Base-by-base conservation (phyloP, 2,113 vertebrate species). In the Tichodroma muraria region DNA sequence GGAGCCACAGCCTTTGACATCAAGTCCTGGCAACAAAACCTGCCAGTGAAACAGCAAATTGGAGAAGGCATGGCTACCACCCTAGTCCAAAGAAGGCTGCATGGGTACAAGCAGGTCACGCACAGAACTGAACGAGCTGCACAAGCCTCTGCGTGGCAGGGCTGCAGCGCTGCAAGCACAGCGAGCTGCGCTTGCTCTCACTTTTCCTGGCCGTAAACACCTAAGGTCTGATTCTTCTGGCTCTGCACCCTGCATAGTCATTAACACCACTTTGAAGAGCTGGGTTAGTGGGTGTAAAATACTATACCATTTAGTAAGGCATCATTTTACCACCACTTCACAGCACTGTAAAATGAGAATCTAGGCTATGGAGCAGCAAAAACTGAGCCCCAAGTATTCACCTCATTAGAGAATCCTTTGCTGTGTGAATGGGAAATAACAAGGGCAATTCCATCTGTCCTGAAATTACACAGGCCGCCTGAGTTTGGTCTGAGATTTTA, bases 241-340 rank as follows among this genome's bases (percentile, higher is more conserved):
- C 75, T 92, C 79, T 77, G 22, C 40, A 6, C n/a, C 64, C 52
- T 53, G n/a, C 4, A 1, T 79, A 47, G 52, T 92, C 89, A 87
- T 91, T 85, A 87, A 61, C 50, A 8, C 21, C 0, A 0, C 54
- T 85, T 84, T 83, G 78, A 85, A 91, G 73, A 56, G 47, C 37
- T 85, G 73, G 66, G 81, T 71, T 88, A 78, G 85, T 44, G 85
- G 30, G 42, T 91, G 71, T 78, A 94, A 95, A 94, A 97, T 68
- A 65, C 79, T 73, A n/a, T n/a, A 47, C 50, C 71, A 59, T 77
- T 95, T 73, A 88, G 47, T 73, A 88, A 77, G 52, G 37, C 44
- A 71, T 47, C 81, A 37, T 85, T 94, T 91, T 82, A 70, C 59
- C 54, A 69, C 45, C 53, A 57, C 57, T 91, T 93, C 70, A 72